A percentile compares a stretch with the other conserved stretches of the same genome.
Evolutionary conservation across 2,113 vertebrate genomes (phyloP).

Genomic region (Struthio camelus): DNA sequence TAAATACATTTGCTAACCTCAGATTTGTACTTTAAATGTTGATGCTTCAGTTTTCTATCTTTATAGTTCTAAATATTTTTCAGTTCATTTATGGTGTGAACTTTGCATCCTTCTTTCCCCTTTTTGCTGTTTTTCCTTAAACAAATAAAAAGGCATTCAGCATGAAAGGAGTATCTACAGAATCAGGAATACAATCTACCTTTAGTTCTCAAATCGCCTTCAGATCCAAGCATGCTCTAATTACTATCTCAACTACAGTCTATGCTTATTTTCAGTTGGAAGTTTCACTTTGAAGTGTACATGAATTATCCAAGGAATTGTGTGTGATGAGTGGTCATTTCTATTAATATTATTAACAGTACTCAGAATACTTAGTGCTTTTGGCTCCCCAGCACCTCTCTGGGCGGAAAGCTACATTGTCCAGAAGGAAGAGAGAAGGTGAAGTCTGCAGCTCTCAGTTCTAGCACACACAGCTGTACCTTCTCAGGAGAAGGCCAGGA

Average conservation of each 20-base stretch:
- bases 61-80: neutral
- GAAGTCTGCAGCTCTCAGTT: neutral
- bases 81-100: neutral
- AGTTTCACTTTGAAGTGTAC: neutral
- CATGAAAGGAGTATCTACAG: neutral
- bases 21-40: neutral
- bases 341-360: neutral
- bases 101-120: neutral
- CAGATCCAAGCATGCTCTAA: neutral
- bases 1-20: neutral
- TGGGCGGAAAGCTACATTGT: neutral
- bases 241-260: neutral
- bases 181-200: neutral
- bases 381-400: neutral
- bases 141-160: neutral
- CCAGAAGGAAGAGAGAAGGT: neutral
- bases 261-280: neutral
- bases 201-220: neutral
- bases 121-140: neutral
- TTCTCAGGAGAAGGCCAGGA: neutral
- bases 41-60: neutral
- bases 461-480: too few relatives aligned
- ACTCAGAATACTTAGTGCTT: neutral
- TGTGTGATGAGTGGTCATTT: neutral
- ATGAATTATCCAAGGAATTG: neutral